Evolutionary conservation across 2,888 invertebrate genomes (phyloP).

Genomic region (Ormyrus pomaceus): DNA sequence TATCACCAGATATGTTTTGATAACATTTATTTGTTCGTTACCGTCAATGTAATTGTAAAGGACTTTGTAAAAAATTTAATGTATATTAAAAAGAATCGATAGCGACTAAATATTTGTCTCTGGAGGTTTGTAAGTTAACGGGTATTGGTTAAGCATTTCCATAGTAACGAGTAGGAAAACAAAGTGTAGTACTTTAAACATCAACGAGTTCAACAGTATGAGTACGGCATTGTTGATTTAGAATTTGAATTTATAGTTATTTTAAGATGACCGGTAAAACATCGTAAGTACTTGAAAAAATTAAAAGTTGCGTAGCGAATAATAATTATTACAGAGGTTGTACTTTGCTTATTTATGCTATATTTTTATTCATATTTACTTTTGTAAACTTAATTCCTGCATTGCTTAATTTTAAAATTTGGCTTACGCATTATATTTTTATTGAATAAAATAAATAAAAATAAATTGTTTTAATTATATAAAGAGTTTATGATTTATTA

Average conservation of each 20-base stretch:
- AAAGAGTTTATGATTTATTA: not conserved
- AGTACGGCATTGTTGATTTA: conserved; percentile 36
- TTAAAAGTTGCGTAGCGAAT: not conserved
- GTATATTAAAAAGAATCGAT: conserved; percentile 6
- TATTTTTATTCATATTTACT: not conserved
- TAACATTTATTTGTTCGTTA: conserved; percentile 37
- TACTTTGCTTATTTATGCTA: conserved; percentile 1
- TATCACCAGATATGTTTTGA: conserved; percentile 27
- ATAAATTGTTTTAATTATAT: not conserved
- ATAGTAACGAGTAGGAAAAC: conserved; percentile 44
- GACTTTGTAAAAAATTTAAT: conserved; percentile 7
- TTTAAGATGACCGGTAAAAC: conserved; percentile 45
- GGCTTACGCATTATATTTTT: not conserved
- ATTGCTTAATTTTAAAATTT: not conserved
- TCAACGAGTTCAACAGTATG: conserved; percentile 1
- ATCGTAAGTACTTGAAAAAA: conserved; percentile 50
- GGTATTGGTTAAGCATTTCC: conserved; percentile 35
- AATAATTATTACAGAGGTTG: conserved; percentile 7
- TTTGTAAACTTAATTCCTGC: not conserved
- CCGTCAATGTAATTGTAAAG: not conserved
- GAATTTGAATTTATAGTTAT: conserved; percentile 17
- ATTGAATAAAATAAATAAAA: not conserved
- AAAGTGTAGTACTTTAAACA: conserved; percentile 9
- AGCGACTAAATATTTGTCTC: conserved; percentile 9
- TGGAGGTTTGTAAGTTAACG: conserved; percentile 6